Evolutionary conservation across 2,113 vertebrate genomes (phyloP).

Genomic region (Rhynchomys soricoides): DNA sequence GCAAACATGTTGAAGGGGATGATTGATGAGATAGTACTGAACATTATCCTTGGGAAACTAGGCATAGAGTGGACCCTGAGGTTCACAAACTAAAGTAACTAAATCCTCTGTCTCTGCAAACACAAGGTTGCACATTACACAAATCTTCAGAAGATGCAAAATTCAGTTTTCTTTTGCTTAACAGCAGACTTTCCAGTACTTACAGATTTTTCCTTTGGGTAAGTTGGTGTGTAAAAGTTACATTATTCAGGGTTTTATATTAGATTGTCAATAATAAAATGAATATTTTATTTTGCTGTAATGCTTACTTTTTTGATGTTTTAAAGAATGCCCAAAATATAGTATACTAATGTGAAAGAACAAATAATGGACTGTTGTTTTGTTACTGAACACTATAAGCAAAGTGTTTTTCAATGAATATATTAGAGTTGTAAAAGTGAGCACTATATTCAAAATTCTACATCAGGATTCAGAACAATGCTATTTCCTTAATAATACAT

Average conservation of each 20-base stretch:
- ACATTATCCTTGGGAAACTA: constrained; percentile 40
- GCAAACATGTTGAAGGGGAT: neutral
- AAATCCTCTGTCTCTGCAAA: neutral
- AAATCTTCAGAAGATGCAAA: neutral
- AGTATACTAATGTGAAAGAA: neutral
- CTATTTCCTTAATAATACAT: neutral
- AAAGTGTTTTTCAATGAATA: neutral
- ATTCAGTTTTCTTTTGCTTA: neutral
- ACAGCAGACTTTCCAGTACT: neutral
- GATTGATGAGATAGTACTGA: constrained; percentile 22
- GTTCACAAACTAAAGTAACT: neutral
- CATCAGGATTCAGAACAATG: neutral
- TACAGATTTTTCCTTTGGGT: neutral
- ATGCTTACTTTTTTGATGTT: neutral
- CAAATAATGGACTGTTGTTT: neutral
- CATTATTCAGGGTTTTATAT: neutral
- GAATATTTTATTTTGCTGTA: neutral
- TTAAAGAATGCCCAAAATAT: neutral
- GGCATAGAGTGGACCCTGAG: neutral
- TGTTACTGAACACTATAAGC: neutral
- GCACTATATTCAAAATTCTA: neutral
- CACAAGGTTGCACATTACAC: neutral
- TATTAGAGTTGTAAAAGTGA: neutral
- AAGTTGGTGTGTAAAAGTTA: neutral
- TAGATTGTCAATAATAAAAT: neutral